These are phyloP conservation scores for Holacanthus passer DNA, from an alignment of 2,113 vertebrate genomes.

Conservation along the genomic window DNA sequence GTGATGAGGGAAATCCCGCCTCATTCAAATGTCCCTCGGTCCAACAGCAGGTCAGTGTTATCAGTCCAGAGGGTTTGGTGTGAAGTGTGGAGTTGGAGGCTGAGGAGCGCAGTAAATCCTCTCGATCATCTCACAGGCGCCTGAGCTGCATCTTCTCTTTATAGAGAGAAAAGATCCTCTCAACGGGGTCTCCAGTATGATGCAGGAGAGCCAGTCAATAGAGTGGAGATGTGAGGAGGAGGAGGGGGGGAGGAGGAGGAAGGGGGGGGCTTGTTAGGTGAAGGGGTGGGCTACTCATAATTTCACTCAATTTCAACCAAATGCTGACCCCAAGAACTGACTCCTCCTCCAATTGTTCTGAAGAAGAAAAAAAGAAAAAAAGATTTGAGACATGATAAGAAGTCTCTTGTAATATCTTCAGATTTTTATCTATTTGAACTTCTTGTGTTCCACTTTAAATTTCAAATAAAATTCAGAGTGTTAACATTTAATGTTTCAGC, in stretches of 20 bases:
- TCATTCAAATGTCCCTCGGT: conserved; percentile 48
- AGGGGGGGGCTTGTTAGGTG: conserved; percentile 69
- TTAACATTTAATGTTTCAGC: conserved; percentile 55
- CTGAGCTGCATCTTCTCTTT: conserved; percentile 84
- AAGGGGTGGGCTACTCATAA: conserved; percentile 80
- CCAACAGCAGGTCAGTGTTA: conserved; percentile 9
- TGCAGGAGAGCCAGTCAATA: conserved; percentile 79
- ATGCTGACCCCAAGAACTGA: conserved; percentile 73
- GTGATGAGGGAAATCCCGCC: conserved; percentile 49
- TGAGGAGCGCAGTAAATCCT: conserved; percentile 80
- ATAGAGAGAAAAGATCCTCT: conserved; percentile 85
- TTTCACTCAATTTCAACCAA: conserved; percentile 82
- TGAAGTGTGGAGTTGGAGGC: conserved; percentile 75
- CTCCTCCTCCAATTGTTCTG: conserved; percentile 71
- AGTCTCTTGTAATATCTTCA: conserved; percentile 4
- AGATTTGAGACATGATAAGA: conserved; percentile 31
- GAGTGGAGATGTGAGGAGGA: conserved; percentile 59
- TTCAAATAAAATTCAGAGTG: conserved; percentile 22
- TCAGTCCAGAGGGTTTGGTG: conserved; percentile 44
- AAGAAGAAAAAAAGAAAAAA: conserved; percentile 2
- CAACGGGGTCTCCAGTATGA: conserved; percentile 86
- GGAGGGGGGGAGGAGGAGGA: conserved; percentile 25
- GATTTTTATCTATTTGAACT: not conserved
- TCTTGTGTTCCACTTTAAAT: not conserved
- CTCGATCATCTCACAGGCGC: conserved; percentile 83